Evolutionary conservation across 2,888 invertebrate species (phyloP).

Genomic region (Lasioglossum vierecki): DNA sequence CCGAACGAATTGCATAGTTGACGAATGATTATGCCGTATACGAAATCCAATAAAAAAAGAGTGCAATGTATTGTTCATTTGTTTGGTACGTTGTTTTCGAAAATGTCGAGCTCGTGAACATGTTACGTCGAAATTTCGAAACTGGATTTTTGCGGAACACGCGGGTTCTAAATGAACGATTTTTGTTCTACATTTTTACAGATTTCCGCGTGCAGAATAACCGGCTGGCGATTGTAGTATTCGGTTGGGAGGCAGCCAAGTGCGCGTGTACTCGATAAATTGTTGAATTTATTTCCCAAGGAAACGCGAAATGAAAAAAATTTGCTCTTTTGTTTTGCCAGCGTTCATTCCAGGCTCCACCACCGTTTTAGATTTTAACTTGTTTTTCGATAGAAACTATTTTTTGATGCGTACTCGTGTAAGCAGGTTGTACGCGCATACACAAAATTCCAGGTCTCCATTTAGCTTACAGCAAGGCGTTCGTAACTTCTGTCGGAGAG

Average conservation of each 20-base stretch:
- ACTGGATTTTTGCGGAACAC: neutral
- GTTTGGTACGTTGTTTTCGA: neutral
- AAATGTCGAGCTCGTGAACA: neutral
- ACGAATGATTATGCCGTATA: neutral
- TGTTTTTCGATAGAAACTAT: too few species aligned
- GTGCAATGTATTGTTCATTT: neutral
- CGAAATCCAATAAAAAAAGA: neutral
- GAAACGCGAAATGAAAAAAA: neutral
- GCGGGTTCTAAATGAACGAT: neutral
- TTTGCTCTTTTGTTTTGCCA: neutral
- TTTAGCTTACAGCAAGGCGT: neutral
- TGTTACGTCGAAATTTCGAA: neutral
- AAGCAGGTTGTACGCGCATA: too few species aligned
- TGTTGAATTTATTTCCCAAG: neutral
- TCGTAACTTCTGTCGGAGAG: neutral
- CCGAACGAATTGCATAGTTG: neutral
- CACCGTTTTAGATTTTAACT: too few species aligned
- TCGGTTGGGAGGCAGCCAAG: neutral
- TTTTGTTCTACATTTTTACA: neutral
- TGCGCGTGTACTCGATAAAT: conserved; percentile 7
- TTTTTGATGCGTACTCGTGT: too few species aligned
- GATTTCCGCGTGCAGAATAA: neutral
- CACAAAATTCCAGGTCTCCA: neutral
- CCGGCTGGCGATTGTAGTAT: neutral
- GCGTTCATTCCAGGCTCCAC: neutral